Evolutionary conservation across 2,113 vertebrate species (phyloP).

Genomic region (human (Homo sapiens)): GRCh38 chr7:111598501-111599000

Average conservation of each 20-base stretch:
- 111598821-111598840: not conserved
- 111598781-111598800: constrained; percentile 32
- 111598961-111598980: not conserved
- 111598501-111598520: not conserved
- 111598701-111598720: not conserved
- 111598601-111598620: not conserved
- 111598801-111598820: not conserved
- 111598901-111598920: not conserved
- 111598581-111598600: not conserved
- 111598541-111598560: not conserved
- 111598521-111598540: not conserved
- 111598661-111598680: constrained; percentile 12
- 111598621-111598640: not conserved
- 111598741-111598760: not conserved
- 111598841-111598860: not conserved
- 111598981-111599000: not conserved
- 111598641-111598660: not conserved
- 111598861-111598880: not conserved
- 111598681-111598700: not conserved
- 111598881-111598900: not conserved
- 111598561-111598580: constrained; percentile 1
- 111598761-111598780: not conserved
- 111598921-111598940: not conserved
- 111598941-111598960: not conserved
- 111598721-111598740: not conserved